A percentile compares a stretch with the other conserved stretches of the same genome.
These are phyloP conservation scores for Cheirogaleus medius DNA, from an alignment of 2,113 vertebrate genomes.

Conservation along the genomic window DNA sequence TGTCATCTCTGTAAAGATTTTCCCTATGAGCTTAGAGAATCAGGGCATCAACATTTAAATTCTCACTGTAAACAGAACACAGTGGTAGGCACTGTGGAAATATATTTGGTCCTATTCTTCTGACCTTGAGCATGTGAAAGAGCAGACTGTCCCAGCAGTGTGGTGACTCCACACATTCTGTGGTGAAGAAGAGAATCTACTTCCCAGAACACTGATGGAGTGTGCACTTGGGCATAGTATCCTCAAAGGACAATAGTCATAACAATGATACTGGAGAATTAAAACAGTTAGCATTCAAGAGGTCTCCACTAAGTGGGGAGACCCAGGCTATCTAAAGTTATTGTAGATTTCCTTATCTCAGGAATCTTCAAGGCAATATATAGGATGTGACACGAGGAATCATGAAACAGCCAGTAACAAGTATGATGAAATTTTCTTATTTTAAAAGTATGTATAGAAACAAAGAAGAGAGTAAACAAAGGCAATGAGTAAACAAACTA, in stretches of 20 bases:
- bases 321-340: neutral
- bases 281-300: neutral
- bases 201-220: fast-evolving
- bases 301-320: neutral
- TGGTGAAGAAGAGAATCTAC: neutral
- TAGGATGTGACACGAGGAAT: neutral
- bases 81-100: slow-evolving; percentile 48
- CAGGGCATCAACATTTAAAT: neutral
- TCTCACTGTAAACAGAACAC: slow-evolving; percentile 33
- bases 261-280: neutral
- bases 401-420: neutral
- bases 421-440: neutral
- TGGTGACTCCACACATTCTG: too few species aligned
- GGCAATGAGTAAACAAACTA: neutral
- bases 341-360: neutral
- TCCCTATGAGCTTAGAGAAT: neutral
- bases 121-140: neutral
- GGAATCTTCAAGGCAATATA: neutral
- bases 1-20: neutral
- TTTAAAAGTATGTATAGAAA: neutral
- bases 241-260: neutral
- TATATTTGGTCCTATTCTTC: neutral
- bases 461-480: neutral
- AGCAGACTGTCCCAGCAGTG: neutral
- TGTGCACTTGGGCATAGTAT: neutral